phyloP scores from a whole-genome alignment of 2,113 vertebrate genomes.

The Aptenodytes patagonicus region DNA sequence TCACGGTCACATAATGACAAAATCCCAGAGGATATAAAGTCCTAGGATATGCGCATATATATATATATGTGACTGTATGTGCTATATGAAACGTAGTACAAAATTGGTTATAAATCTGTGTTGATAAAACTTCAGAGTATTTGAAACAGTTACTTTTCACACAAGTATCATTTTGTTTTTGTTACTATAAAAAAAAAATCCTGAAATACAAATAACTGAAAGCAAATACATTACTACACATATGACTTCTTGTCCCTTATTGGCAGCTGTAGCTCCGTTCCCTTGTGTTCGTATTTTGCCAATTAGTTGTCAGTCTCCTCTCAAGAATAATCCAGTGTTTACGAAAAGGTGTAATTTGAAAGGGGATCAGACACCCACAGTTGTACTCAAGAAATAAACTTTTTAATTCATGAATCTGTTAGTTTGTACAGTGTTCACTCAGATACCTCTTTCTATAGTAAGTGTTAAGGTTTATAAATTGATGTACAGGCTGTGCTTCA shows the following conservation, averaged over 20 bases:
- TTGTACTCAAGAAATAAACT: neutral
- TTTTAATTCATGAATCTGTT: neutral
- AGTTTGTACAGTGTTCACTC: neutral
- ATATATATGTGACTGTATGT: neutral
- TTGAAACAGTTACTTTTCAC: neutral
- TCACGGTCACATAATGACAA: neutral
- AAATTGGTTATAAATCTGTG: neutral
- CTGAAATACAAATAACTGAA: neutral
- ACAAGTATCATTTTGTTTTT: neutral
- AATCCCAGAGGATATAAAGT: neutral
- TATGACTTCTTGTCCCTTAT: neutral
- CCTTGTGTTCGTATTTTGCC: neutral
- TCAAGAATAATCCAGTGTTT: neutral
- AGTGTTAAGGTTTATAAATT: neutral
- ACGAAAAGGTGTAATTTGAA: neutral
- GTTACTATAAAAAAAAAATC: neutral
- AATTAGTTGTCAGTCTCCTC: neutral
- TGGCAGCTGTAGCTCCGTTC: neutral
- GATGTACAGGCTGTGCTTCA: neutral
- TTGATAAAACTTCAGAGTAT: neutral
- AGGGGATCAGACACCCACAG: neutral
- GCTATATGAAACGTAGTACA: neutral
- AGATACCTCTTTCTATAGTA: neutral
- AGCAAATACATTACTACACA: neutral
- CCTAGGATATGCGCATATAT: neutral